A percentile compares a stretch with the other conserved stretches of the same genome.
phyloP scores from a whole-genome alignment of 2,113 vertebrate genomes.

The Cyanoramphus novaezelandiae region DNA sequence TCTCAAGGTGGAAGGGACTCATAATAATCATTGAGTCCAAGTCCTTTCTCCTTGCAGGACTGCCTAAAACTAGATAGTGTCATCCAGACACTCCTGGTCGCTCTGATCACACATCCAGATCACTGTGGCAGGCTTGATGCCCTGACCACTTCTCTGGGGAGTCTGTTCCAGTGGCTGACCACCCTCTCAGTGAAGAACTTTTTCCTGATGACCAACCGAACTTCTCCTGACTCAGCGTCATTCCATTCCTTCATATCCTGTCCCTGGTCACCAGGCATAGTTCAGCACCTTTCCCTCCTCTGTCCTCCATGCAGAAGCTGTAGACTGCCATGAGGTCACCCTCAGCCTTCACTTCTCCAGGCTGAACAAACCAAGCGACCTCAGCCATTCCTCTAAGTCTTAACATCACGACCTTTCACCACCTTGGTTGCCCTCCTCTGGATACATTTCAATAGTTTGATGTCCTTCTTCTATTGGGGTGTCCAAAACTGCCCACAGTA shows the following conservation, averaged over 20 bases:
- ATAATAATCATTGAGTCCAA: not conserved
- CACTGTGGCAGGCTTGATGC: not conserved
- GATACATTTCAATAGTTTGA: too few relatives aligned
- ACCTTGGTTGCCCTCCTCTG: fast-evolving
- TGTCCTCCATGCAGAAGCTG: fast-evolving
- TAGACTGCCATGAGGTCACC: fast-evolving
- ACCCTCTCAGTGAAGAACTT: not conserved
- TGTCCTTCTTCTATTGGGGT: fast-evolving
- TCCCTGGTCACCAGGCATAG: not conserved
- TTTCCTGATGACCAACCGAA: not conserved
- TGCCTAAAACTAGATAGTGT: not conserved
- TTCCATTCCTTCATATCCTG: not conserved
- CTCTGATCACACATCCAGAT: not conserved
- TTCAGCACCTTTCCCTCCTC: fast-evolving
- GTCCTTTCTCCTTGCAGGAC: not conserved
- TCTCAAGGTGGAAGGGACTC: not conserved
- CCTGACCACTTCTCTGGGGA: not conserved
- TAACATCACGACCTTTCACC: not conserved
- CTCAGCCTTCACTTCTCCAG: not conserved
- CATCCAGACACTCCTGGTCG: not conserved
- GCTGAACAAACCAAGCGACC: not conserved
- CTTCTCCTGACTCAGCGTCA: not conserved
- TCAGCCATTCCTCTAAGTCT: not conserved
- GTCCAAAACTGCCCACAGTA: fast-evolving
- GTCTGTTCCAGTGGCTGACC: fast-evolving